Evolutionary conservation across 92 coral and sea anemone species (phyloP), one percentile per base, ranked within the genome.

Genomic region (Bergia sp.): DNA sequence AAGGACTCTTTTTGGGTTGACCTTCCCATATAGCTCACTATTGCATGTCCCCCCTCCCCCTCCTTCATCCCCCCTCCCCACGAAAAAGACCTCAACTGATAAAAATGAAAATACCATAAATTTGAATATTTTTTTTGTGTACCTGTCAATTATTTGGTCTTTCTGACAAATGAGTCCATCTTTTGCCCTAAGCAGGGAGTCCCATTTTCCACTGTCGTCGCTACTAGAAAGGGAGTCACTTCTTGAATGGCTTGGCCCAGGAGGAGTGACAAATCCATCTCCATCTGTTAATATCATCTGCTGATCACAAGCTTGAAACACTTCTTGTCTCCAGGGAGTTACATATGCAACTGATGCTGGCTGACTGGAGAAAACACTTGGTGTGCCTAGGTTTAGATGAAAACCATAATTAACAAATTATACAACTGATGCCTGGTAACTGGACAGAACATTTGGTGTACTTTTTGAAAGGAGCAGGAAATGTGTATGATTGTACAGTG

Each of bases 131-230:
- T 16, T 5, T 8, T 71, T 7, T 55, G 23, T 55, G 23, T 69
- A 94, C 97, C 95, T 94, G 76, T 94, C 95, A 88, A 94, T 94
- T 1, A 94, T 94, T 76, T 93, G 93, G 77, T 95, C 98, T 89
- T 95, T 95, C 76, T 95, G 96, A 3, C 92, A 84, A 44, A 95
- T 95, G 58, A 95, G 87, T 80, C 94, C 98, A 87, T 95, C 98
- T 74, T 95, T 95, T 39, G 98, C 98, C 86, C 88, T 92, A 39
- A 95, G 57, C 66, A 94, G 55, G 0, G 96, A 92, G 86, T 90
- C 93, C 96, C 95, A 93, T 36, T 93, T 95, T 44, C 89, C 98
- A 53, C 90, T 85, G 79, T 95, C 98, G n/a, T 95, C 98, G 50
- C 69, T 69, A 65, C 92, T 89, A 39, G 91, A 82, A 36, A 88